Conservation (phyloP, 1,140 invertebrate species). For the Planococcus citri region DNA sequence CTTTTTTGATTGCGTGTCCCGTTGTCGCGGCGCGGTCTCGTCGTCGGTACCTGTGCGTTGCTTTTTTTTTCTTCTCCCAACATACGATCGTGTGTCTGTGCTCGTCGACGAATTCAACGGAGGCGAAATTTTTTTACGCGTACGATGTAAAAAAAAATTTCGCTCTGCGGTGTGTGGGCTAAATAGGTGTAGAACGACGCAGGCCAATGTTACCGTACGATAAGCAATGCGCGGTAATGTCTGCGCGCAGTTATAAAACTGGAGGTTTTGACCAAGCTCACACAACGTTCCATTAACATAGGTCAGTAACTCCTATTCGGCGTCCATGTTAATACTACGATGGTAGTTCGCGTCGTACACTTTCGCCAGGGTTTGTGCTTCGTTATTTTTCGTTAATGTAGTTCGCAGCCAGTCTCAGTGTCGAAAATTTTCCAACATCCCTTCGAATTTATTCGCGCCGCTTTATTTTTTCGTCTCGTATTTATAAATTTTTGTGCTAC, state of each 20-base stretch:
- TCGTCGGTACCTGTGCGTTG: too few relatives aligned
- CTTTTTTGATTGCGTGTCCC: too few relatives aligned
- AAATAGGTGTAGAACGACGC: background rate
- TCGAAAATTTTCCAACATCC: background rate
- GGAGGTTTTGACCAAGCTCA: constrained; percentile 13
- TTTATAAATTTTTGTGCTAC: too few relatives aligned
- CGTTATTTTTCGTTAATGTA: constrained; percentile 1
- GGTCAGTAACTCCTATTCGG: constrained; percentile 13
- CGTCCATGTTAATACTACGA: constrained; percentile 13
- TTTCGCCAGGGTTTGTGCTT: background rate
- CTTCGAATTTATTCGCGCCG: background rate
- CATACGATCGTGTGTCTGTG: too few relatives aligned
- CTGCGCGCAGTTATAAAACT: constrained; percentile 11
- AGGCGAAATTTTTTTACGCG: too few relatives aligned
- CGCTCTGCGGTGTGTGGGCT: background rate
- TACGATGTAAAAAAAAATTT: background rate
- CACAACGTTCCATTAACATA: constrained; percentile 18
- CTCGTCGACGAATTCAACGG: too few relatives aligned
- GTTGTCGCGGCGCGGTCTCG: too few relatives aligned
- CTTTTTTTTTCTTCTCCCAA: too few relatives aligned
- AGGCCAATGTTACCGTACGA: constrained; percentile 17
- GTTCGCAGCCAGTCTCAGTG: background rate
- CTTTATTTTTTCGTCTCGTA: too few relatives aligned
- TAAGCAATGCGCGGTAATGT: constrained; percentile 9
- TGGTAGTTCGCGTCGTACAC: background rate